Evolutionary conservation across 2,888 invertebrate genomes (phyloP).

Genomic region (Scaptomyza caliginosa): DNA sequence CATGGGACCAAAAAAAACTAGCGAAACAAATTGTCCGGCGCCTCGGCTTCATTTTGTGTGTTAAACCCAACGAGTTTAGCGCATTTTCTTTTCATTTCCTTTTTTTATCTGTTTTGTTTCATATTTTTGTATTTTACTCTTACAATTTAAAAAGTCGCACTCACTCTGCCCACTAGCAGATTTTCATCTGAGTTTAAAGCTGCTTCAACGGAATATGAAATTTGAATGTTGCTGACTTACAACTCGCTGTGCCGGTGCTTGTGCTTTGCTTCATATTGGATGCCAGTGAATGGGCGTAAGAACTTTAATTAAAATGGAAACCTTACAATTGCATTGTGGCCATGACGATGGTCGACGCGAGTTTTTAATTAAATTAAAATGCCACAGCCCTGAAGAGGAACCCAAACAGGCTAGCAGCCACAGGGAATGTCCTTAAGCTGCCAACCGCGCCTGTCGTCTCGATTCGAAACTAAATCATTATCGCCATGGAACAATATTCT

Average conservation of each 20-base stretch:
- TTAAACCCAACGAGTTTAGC: slow-evolving; percentile 50
- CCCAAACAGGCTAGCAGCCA: slow-evolving; percentile 5
- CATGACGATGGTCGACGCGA: slow-evolving; percentile 39
- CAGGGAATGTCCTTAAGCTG: slow-evolving; percentile 23
- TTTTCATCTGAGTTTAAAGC: neutral
- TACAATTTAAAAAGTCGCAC: slow-evolving; percentile 62
- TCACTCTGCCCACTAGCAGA: slow-evolving; percentile 8
- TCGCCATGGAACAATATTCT: slow-evolving; percentile 28
- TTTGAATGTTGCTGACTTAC: slow-evolving; percentile 45
- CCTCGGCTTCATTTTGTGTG: slow-evolving; percentile 53
- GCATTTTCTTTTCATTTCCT: neutral
- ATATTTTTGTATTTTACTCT: slow-evolving; percentile 49
- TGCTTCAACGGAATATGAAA: slow-evolving; percentile 66
- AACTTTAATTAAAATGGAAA: slow-evolving; percentile 77
- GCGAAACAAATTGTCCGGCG: slow-evolving; percentile 50
- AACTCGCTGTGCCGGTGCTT: slow-evolving; percentile 42
- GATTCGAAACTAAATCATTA: slow-evolving; percentile 51
- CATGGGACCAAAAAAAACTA: slow-evolving; percentile 27
- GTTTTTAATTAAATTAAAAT: slow-evolving; percentile 74
- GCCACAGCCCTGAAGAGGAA: slow-evolving; percentile 18
- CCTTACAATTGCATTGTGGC: slow-evolving; percentile 75
- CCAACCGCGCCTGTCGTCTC: neutral
- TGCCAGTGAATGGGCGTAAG: slow-evolving; percentile 69
- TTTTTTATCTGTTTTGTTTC: slow-evolving; percentile 25
- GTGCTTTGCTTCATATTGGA: slow-evolving; percentile 48